Percentiles rank a stretch among this genome's conserved stretches.
Conservation (phyloP, 2,888 invertebrate genomes). For the Incurvaria masculella region DNA sequence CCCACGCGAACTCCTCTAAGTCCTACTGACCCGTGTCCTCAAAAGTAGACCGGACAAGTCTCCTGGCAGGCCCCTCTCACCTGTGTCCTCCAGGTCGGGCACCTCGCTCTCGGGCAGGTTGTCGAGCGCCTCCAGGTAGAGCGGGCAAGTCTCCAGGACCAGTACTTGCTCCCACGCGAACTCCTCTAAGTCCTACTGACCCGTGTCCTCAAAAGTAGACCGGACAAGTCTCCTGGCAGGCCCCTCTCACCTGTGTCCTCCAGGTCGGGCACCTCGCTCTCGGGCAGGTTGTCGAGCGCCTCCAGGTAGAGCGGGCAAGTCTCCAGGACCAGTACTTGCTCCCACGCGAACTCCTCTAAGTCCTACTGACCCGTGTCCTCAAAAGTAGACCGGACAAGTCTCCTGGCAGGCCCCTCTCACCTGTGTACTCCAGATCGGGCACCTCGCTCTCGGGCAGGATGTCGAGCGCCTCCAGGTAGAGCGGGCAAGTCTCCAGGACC, state of each 20-base stretch:
- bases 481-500: slow-evolving; percentile 13
- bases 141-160: slow-evolving; percentile 13
- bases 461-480: slow-evolving; percentile 13
- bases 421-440: no score
- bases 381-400: slow-evolving; percentile 11
- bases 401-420: no score
- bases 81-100: no score
- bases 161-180: no score
- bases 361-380: slow-evolving; percentile 13
- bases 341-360: slow-evolving; percentile 14
- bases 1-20: slow-evolving; percentile 14
- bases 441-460: slow-evolving; percentile 14
- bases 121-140: slow-evolving; percentile 13
- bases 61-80: no score
- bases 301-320: slow-evolving; percentile 12
- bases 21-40: slow-evolving; percentile 13
- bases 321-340: no score
- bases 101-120: slow-evolving; percentile 14
- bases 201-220: slow-evolving; percentile 13
- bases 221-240: slow-evolving; percentile 14
- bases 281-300: slow-evolving; percentile 14
- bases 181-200: slow-evolving; percentile 12
- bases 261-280: slow-evolving; percentile 15
- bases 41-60: slow-evolving; percentile 11
- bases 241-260: no score